These are phyloP conservation scores for Rhinogobio ventralis DNA, from an alignment of 2,797 vertebrate genomes.

Conservation along the genomic window DNA sequence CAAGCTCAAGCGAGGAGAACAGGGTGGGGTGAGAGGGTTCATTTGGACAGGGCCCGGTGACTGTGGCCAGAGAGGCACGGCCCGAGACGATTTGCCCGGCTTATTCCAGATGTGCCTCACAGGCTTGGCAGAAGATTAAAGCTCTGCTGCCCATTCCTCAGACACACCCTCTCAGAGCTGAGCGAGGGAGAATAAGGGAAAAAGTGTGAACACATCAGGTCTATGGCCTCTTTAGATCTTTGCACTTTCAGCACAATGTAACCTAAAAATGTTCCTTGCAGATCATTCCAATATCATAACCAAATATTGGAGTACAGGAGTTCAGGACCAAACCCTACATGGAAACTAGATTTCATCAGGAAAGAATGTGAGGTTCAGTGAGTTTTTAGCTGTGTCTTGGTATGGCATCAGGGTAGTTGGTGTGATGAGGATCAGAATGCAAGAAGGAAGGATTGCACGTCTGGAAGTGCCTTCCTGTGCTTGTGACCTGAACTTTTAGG, in stretches of 20 bases:
- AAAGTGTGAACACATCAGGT: conserved; percentile 25
- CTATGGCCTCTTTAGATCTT: conserved; percentile 25
- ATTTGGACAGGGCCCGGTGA: conserved; percentile 51
- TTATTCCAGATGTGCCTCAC: conserved; percentile 51
- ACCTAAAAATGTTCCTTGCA: conserved; percentile 20
- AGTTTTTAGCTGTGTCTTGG: not conserved
- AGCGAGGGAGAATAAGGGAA: not conserved
- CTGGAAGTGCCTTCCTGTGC: not conserved
- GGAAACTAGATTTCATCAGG: conserved; percentile 37
- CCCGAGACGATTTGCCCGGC: conserved; percentile 28
- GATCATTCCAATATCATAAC: conserved; percentile 15
- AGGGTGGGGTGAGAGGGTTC: conserved; percentile 55
- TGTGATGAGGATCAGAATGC: not conserved
- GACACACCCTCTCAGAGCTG: conserved; percentile 37
- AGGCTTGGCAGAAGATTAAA: conserved; percentile 40
- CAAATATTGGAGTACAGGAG: conserved; percentile 13
- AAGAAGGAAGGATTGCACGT: not conserved
- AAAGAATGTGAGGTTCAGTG: conserved; percentile 28
- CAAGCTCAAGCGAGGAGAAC: conserved; percentile 25
- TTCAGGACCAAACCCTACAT: conserved; percentile 33
- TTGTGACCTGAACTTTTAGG: conserved; percentile 13
- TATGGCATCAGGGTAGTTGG: not conserved
- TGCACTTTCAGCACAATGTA: conserved; percentile 19
- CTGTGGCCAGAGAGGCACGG: conserved; percentile 37
- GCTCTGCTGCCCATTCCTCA: conserved; percentile 37